Conservation (phyloP, 2,888 invertebrate genomes). For the Pedicia rivosa region DNA sequence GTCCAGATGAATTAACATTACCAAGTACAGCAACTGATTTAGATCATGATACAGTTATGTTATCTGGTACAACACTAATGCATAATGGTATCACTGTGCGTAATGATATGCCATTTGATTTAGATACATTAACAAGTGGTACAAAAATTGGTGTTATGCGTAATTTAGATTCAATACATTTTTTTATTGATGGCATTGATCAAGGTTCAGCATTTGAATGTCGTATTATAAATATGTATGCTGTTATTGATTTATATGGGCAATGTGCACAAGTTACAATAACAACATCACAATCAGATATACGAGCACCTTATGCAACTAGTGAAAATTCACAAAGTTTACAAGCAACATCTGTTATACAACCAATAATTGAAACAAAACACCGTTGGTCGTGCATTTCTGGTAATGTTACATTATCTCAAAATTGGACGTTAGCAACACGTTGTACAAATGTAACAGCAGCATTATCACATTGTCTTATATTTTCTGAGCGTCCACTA, state of each 20-base stretch:
- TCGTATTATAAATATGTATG: conserved; percentile 67
- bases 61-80: conserved; percentile 85
- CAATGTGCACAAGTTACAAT: conserved; percentile 79
- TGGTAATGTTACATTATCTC: conserved; percentile 26
- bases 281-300: conserved; percentile 21
- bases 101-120: conserved; percentile 70
- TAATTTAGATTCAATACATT: conserved; percentile 70
- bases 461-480: conserved; percentile 26
- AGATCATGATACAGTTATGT: conserved; percentile 80
- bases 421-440: conserved; percentile 29
- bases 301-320: conserved; percentile 29
- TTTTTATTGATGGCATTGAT: conserved; percentile 72
- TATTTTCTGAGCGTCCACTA: conserved; percentile 28
- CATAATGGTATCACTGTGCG: conserved; percentile 70
- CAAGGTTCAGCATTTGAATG: conserved; percentile 74
- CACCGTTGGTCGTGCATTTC: conserved; percentile 30
- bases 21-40: conserved; percentile 86
- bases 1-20: conserved; percentile 75
- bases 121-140: conserved; percentile 65
- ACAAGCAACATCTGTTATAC: conserved; percentile 37
- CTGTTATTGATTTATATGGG: conserved; percentile 89
- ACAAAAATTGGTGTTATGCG: conserved; percentile 78
- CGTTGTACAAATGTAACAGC: conserved; percentile 24
- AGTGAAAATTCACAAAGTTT: conserved; percentile 39
- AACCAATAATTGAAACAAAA: conserved; percentile 33